These are phyloP conservation scores for Sthenelais limicola DNA, from an alignment of 2,888 invertebrate genomes.

Conservation along the genomic window DNA sequence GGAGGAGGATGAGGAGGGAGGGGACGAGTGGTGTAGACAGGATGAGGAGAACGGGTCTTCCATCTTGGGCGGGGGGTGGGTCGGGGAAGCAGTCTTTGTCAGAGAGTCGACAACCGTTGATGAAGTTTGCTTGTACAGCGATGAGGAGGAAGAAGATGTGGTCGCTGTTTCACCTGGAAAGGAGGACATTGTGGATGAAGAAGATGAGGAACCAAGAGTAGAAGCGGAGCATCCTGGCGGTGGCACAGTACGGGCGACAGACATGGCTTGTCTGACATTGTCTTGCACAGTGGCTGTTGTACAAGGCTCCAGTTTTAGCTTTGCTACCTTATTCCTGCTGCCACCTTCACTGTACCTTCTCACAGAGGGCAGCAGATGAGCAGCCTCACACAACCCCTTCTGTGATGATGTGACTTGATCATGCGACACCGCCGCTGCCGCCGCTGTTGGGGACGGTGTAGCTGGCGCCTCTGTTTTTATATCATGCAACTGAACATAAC, in stretches of 20 bases:
- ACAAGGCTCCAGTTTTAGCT: too few species aligned
- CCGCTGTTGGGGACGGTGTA: neutral
- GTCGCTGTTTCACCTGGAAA: neutral
- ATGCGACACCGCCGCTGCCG: neutral
- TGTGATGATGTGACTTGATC: neutral
- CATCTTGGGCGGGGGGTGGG: neutral
- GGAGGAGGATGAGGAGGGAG: neutral
- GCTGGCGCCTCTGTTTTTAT: too few species aligned
- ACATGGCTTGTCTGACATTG: too few species aligned
- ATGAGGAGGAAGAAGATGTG: too few species aligned
- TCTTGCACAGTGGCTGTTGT: too few species aligned
- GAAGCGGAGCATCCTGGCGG: too few species aligned
- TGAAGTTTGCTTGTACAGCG: too few species aligned
- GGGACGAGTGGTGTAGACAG: neutral
- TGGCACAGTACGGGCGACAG: too few species aligned
- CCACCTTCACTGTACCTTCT: conserved; percentile 6
- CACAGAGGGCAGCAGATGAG: neutral
- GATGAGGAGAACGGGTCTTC: neutral
- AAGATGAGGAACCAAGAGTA: too few species aligned
- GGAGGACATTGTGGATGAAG: neutral
- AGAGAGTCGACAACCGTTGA: too few species aligned
- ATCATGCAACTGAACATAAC: conserved; percentile 4
- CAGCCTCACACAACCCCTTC: neutral
- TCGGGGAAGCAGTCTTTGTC: neutral
- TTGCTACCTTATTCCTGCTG: neutral